Percentiles rank a stretch among this genome's conserved stretches.
Evolutionary conservation across 2,113 vertebrate species (phyloP).

Genomic region (Cyrtonyx montezumae): DNA sequence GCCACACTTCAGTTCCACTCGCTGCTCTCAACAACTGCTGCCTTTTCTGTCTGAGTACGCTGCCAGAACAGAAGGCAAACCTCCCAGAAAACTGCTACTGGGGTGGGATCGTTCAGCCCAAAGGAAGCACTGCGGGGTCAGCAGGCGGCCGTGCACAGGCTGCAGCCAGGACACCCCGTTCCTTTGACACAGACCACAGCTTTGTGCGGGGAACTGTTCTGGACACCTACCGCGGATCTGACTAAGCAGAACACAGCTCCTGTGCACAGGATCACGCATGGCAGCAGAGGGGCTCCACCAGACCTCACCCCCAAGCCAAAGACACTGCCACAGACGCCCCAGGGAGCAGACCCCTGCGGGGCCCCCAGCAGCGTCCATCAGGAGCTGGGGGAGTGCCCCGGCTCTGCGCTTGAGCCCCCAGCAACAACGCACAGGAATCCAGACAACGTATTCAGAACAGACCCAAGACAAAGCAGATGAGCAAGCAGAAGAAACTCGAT

Average conservation of each 20-base stretch:
- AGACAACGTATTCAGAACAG: neutral
- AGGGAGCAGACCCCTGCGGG: neutral
- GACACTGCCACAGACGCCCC: neutral
- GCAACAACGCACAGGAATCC: rapidly evolving
- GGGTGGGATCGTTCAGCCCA: neutral
- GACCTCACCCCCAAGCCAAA: neutral
- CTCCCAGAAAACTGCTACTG: neutral
- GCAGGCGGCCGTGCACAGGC: neutral
- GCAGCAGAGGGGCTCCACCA: neutral
- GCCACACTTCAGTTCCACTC: neutral
- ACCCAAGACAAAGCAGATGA: neutral
- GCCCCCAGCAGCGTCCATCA: neutral
- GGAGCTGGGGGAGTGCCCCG: rapidly evolving
- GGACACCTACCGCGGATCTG: neutral
- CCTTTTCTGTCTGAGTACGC: neutral
- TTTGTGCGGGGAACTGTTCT: slow-evolving; percentile 33
- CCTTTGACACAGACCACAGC: neutral
- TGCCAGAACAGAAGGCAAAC: neutral
- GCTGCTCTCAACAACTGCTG: neutral
- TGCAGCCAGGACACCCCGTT: slow-evolving; percentile 2
- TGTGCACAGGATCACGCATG: neutral
- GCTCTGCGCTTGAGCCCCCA: neutral
- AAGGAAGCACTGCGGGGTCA: rapidly evolving
- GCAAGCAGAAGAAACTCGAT: neutral
- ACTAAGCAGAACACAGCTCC: neutral